These are phyloP conservation scores for Neogobius melanostomus DNA, from an alignment of 2,113 vertebrate genomes.

Conservation along the genomic window DNA sequence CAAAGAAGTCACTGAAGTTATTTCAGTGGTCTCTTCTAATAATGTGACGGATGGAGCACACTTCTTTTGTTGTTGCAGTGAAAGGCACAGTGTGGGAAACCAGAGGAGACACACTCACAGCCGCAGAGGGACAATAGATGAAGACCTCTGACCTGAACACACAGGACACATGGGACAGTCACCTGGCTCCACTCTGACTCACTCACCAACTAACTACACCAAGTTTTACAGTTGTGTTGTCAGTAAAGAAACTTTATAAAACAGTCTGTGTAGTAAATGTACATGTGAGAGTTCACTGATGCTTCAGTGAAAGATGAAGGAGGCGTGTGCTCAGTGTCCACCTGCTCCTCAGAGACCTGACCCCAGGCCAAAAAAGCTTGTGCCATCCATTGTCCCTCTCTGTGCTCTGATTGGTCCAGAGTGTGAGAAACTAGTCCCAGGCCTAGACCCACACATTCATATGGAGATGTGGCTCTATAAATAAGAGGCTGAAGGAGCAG, in stretches of 20 bases:
- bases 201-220: neutral
- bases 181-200: neutral
- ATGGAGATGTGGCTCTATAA: too few species aligned
- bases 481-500: too few species aligned
- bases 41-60: conserved; percentile 72
- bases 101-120: conserved; percentile 64
- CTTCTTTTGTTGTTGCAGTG: conserved; percentile 68
- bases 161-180: too few species aligned
- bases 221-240: neutral
- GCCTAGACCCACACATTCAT: too few species aligned
- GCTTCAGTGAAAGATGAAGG: neutral
- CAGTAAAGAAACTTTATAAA: neutral
- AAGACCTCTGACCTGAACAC: neutral
- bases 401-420: conserved; percentile 10
- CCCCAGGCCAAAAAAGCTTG: conserved; percentile 52
- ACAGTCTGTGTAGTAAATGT: neutral
- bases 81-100: conserved; percentile 74
- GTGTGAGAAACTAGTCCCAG: too few species aligned
- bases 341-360: conserved; percentile 67
- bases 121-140: conserved; percentile 48
- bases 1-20: too few species aligned
- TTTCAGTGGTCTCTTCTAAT: conserved; percentile 55
- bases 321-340: conserved; percentile 29
- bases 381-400: conserved; percentile 39
- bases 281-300: neutral